Conservation (phyloP, 2,113 vertebrate genomes). For the Oenanthe melanoleuca region DNA sequence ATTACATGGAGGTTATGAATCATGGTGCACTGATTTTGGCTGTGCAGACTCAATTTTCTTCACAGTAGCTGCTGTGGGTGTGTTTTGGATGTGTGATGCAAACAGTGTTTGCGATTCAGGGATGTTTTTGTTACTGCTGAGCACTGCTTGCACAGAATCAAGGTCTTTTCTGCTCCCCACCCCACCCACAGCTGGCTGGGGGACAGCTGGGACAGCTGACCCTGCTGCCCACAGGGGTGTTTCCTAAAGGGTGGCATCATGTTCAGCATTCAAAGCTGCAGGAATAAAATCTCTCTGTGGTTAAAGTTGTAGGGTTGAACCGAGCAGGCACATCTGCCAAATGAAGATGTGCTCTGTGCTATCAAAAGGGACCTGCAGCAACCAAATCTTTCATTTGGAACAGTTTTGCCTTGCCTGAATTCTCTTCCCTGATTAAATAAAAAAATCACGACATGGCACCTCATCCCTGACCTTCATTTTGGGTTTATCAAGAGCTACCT, state of each 20-base stretch:
- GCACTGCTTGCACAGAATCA: not conserved
- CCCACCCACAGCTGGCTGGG: not conserved
- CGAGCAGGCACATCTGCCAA: not conserved
- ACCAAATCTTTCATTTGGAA: not conserved
- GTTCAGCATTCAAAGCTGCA: not conserved
- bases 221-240: not conserved
- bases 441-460: fast-evolving
- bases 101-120: not conserved
- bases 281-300: not conserved
- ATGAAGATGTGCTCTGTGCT: no score
- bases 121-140: not conserved
- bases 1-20: not conserved
- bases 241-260: not conserved
- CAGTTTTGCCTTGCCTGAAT: not conserved
- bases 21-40: not conserved
- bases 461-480: not conserved
- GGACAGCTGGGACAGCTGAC: not conserved
- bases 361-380: not conserved
- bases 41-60: not conserved
- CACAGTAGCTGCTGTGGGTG: not conserved
- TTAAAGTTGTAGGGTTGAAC: not conserved
- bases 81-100: not conserved
- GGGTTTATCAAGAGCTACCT: not conserved
- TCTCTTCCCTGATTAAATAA: not conserved
- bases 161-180: not conserved